Conservation (phyloP, 2,888 invertebrate species). For the Agrotis puta region DNA sequence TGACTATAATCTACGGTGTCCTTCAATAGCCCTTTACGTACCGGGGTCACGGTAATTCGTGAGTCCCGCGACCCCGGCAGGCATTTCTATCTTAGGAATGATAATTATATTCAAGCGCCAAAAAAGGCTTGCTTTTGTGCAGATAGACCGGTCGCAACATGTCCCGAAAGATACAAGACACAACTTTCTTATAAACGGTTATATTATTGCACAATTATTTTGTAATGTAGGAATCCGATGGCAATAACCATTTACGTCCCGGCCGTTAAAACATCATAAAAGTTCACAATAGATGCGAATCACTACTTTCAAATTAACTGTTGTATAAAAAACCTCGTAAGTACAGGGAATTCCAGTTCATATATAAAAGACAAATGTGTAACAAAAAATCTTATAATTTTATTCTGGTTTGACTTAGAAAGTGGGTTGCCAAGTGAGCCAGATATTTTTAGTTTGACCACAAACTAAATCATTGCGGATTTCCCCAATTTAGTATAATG, state of each 20-base stretch:
- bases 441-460: slow-evolving; percentile 23
- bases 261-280: slow-evolving; percentile 20
- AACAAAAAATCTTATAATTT: slow-evolving; percentile 3
- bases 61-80: too few relatives aligned
- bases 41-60: too few relatives aligned
- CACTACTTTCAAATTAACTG: slow-evolving; percentile 22
- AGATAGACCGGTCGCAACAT: slow-evolving; percentile 11
- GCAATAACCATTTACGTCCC: slow-evolving; percentile 11
- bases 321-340: slow-evolving; percentile 1
- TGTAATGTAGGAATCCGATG: background rate
- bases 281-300: slow-evolving; percentile 19
- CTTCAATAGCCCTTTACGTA: too few relatives aligned
- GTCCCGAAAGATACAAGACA: slow-evolving; percentile 7
- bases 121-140: background rate
- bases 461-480: slow-evolving; percentile 19
- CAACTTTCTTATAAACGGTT: slow-evolving; percentile 7
- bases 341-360: slow-evolving; percentile 14
- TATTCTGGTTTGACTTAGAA: slow-evolving; percentile 1
- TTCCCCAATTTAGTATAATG: slow-evolving; percentile 25
- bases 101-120: background rate
- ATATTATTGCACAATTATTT: slow-evolving; percentile 47
- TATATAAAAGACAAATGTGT: slow-evolving; percentile 11
- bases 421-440: background rate
- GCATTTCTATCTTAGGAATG: too few relatives aligned
- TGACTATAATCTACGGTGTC: too few relatives aligned